phyloP scores from a whole-genome alignment of 2,888 invertebrate genomes.

The Fragum fragum region DNA sequence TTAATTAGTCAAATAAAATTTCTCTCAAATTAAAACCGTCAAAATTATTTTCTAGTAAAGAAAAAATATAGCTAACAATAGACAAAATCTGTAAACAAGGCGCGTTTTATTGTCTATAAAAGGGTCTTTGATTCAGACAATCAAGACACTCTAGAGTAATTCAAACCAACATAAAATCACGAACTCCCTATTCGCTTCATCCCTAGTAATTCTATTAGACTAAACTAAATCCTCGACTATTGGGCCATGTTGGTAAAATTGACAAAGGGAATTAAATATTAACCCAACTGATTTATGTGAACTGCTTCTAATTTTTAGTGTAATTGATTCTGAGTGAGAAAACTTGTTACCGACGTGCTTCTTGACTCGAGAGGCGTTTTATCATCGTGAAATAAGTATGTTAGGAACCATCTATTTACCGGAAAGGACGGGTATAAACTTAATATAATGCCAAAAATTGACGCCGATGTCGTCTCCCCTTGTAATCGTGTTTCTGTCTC shows the following conservation, averaged over 20 bases:
- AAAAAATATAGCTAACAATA: too few relatives aligned
- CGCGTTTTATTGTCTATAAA: conserved; percentile 7
- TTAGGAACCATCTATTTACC: conserved; percentile 12
- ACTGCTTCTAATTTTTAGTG: conserved; percentile 58
- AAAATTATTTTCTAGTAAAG: too few relatives aligned
- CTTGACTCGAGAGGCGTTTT: conserved; percentile 23
- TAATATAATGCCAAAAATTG: conserved; percentile 13
- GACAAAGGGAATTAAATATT: conserved; percentile 67
- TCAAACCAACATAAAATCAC: conserved; percentile 5
- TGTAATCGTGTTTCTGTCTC: neutral
- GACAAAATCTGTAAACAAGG: too few relatives aligned
- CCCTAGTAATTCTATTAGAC: conserved; percentile 26
- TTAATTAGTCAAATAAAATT: too few relatives aligned
- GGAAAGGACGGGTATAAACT: conserved; percentile 14
- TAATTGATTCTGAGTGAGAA: conserved; percentile 53
- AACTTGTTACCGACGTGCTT: conserved; percentile 43
- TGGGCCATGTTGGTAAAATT: conserved; percentile 33
- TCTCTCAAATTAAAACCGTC: too few relatives aligned
- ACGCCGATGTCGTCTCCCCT: conserved; percentile 3
- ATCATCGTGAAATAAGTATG: conserved; percentile 25
- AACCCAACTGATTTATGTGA: conserved; percentile 58
- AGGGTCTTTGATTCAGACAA: neutral
- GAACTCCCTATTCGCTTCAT: conserved; percentile 8
- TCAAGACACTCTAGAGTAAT: conserved; percentile 5
- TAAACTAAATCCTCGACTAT: conserved; percentile 30